Conservation (phyloP, 92 coral and sea anemone species). For the Porites evermanni region DNA sequence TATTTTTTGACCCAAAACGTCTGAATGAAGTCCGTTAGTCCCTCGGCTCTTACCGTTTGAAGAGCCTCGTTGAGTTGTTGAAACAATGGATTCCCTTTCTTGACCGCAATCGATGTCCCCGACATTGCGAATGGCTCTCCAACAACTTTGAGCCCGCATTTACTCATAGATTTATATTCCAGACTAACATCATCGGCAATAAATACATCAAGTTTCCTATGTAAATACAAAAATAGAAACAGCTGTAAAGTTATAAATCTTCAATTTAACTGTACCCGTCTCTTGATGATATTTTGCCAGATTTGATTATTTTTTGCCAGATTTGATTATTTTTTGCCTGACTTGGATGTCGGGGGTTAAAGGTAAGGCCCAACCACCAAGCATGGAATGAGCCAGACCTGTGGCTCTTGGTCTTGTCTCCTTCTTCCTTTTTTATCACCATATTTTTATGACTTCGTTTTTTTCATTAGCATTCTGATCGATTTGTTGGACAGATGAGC, state of each 20-base stretch:
- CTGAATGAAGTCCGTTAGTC: constrained; percentile 84
- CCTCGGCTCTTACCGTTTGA: constrained; percentile 70
- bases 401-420: no score
- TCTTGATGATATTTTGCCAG: no score
- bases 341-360: no score
- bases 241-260: background rate
- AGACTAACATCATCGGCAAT: constrained; percentile 83
- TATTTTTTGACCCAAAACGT: constrained; percentile 81
- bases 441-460: no score
- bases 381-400: no score
- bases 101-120: constrained; percentile 81
- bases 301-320: no score
- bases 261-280: no score
- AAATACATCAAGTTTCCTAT: constrained; percentile 80
- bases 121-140: constrained; percentile 93
- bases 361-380: no score
- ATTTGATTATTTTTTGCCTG: no score
- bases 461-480: no score
- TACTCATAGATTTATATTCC: constrained; percentile 78
- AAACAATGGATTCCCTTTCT: constrained; percentile 81
- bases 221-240: background rate
- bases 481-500: no score
- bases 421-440: no score
- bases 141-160: constrained; percentile 80
- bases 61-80: constrained; percentile 64